phyloP scores from a whole-genome alignment of 2,113 vertebrate species.

The Plecturocebus donacophilus region DNA sequence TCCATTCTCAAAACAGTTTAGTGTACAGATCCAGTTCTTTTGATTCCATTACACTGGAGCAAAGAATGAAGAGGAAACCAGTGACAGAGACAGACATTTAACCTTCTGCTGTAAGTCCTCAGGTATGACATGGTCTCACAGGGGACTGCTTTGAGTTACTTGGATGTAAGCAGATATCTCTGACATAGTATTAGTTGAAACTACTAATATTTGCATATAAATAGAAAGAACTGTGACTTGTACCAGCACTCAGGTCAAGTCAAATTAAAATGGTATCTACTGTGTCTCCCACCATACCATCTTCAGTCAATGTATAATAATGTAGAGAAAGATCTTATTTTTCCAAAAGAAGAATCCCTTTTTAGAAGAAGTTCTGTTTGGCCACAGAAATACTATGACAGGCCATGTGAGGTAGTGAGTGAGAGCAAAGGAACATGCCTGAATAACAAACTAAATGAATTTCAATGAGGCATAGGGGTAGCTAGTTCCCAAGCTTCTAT shows the following conservation, averaged over 20 bases:
- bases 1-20: constrained; percentile 15
- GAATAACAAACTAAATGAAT: background rate
- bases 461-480: background rate
- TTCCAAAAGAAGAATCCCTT: background rate
- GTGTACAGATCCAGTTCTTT: background rate
- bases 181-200: background rate
- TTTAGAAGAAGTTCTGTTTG: background rate
- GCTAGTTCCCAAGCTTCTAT: background rate
- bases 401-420: background rate
- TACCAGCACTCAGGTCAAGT: background rate
- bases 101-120: background rate
- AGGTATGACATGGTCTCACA: background rate
- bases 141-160: background rate
- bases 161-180: background rate
- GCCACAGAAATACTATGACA: background rate
- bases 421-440: background rate
- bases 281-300: background rate
- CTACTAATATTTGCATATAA: background rate
- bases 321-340: background rate
- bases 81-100: background rate
- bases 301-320: background rate
- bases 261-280: background rate
- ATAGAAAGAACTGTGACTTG: background rate
- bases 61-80: background rate
- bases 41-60: background rate